These are phyloP conservation scores for Eudorcas thomsonii DNA, from an alignment of 2,113 vertebrate species.

Conservation along the genomic window DNA sequence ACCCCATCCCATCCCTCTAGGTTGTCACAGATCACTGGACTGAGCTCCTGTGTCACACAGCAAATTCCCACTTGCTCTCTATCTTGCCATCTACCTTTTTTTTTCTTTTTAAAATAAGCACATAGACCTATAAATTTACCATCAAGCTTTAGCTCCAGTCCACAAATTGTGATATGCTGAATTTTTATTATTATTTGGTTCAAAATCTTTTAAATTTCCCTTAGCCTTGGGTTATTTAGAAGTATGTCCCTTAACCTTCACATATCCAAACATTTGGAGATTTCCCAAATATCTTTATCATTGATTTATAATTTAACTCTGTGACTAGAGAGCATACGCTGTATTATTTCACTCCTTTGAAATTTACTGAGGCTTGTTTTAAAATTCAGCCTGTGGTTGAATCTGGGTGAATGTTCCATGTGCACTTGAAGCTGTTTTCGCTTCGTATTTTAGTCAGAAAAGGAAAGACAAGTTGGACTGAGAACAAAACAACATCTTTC, in stretches of 20 bases:
- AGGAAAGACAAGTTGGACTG: neutral
- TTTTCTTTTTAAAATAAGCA: neutral
- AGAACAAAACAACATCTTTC: neutral
- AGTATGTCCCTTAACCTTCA: neutral
- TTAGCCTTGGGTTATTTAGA: neutral
- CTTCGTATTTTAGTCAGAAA: neutral
- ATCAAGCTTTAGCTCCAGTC: neutral
- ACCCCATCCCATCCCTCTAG: neutral
- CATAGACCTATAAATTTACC: neutral
- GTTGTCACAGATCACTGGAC: neutral
- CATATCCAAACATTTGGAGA: neutral
- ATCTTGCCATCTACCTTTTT: neutral
- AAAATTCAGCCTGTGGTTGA: neutral
- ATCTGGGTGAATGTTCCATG: neutral
- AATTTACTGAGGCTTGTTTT: neutral
- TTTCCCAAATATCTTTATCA: neutral
- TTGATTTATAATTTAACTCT: constrained; percentile 4
- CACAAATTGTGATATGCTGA: neutral
- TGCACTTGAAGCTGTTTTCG: neutral
- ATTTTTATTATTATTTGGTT: neutral
- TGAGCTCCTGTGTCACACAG: neutral
- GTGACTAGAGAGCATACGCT: neutral
- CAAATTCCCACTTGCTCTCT: neutral
- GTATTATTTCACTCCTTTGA: neutral
- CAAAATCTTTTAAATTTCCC: neutral